phyloP scores from a whole-genome alignment of 2,113 vertebrate species.

The Puffinus mauretanicus region DNA sequence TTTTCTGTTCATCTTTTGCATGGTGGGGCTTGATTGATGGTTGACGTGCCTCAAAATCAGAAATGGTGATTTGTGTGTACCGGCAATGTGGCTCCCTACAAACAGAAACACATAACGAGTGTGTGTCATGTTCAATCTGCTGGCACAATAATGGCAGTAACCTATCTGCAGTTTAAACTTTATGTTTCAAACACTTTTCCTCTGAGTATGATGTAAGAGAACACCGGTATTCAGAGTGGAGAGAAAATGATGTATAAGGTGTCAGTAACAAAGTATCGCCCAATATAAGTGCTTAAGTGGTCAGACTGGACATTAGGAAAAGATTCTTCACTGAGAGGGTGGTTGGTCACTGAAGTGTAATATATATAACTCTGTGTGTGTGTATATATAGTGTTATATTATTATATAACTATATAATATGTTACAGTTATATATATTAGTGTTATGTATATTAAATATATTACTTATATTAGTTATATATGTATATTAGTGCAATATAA shows the following conservation, averaged over 20 bases:
- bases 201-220: not conserved
- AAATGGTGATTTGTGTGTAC: not conserved
- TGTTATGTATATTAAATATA: too few species aligned
- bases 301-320: too few species aligned
- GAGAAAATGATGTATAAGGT: not conserved
- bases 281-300: too few species aligned
- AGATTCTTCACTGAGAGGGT: too few species aligned
- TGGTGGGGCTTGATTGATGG: not conserved
- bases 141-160: not conserved
- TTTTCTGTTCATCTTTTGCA: not conserved
- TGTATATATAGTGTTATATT: too few species aligned
- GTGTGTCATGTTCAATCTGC: too few species aligned
- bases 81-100: not conserved
- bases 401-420: too few species aligned
- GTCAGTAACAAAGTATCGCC: not conserved
- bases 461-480: too few species aligned
- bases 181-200: not conserved
- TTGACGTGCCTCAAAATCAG: not conserved
- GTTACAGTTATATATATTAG: too few species aligned
- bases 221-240: not conserved
- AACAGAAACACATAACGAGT: not conserved
- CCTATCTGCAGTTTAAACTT: not conserved
- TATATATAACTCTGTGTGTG: too few species aligned
- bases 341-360: too few species aligned
- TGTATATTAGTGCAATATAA: not conserved